phyloP scores from a whole-genome alignment of 2,797 vertebrate species.

The Masticophis lateralis region DNA sequence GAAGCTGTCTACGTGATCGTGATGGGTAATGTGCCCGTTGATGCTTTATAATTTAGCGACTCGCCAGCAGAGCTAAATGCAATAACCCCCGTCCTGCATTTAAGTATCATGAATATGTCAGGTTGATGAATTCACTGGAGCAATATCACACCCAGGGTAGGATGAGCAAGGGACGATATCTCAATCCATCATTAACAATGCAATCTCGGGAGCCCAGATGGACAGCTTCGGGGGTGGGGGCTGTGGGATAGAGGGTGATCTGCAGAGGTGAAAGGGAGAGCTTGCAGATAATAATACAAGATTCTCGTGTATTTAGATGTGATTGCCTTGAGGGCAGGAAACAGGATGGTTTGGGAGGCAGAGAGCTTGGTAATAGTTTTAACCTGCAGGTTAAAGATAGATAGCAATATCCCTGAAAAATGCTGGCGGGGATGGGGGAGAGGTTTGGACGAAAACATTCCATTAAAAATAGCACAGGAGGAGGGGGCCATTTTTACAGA shows the following conservation, averaged over 20 bases:
- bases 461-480: neutral
- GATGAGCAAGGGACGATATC: neutral
- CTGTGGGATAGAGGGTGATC: neutral
- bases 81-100: constrained; percentile 6
- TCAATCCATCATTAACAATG: constrained; percentile 22
- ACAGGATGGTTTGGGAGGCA: neutral
- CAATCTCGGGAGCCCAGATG: neutral
- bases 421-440: neutral
- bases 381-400: constrained; percentile 15
- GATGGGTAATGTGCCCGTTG: neutral
- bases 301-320: neutral
- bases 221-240: neutral
- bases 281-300: neutral
- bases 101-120: constrained; percentile 34
- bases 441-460: neutral
- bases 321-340: constrained; percentile 3
- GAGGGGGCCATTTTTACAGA: neutral
- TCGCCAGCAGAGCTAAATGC: constrained; percentile 8
- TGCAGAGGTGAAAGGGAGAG: neutral
- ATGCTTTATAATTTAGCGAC: constrained; percentile 7
- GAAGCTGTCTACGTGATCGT: neutral
- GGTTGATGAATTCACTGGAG: constrained; percentile 25
- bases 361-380: constrained; percentile 16
- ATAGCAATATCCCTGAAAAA: neutral
- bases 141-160: constrained; percentile 7